Conservation (phyloP, 2,888 invertebrate species). For the Apomyelois bistriatella region DNA sequence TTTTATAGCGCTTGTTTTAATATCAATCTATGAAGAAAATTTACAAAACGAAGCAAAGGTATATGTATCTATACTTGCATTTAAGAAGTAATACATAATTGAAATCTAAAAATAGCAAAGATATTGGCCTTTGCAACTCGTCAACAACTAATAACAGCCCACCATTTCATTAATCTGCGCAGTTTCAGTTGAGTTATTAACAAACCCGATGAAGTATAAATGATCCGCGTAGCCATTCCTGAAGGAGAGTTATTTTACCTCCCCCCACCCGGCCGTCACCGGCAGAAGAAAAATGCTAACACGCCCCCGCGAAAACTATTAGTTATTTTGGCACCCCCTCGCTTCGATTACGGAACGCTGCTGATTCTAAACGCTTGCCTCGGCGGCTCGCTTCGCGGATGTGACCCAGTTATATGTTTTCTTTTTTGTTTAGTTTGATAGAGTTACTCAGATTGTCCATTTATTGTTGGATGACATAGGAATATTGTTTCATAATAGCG, state of each 20-base stretch:
- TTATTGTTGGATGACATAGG: neutral
- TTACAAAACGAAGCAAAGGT: no score
- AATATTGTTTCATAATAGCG: no score
- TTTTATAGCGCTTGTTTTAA: no score
- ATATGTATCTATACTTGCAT: no score
- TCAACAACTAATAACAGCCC: neutral
- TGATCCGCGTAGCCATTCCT: slow-evolving; percentile 70
- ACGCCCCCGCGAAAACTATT: slow-evolving; percentile 80
- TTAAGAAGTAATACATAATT: no score
- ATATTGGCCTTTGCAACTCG: no score
- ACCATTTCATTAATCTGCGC: neutral
- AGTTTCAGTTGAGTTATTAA: slow-evolving; percentile 47
- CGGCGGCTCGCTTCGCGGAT: slow-evolving; percentile 4
- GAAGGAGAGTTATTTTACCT: slow-evolving; percentile 59
- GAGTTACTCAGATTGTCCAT: neutral
- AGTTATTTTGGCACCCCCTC: slow-evolving; percentile 78
- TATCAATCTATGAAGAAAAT: no score
- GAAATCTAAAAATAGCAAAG: no score
- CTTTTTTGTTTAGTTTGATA: neutral
- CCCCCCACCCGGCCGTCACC: slow-evolving; percentile 59
- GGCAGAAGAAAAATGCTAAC: slow-evolving; percentile 80
- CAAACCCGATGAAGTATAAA: slow-evolving; percentile 75
- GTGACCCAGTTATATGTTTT: slow-evolving; percentile 4
- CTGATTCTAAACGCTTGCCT: slow-evolving; percentile 26
- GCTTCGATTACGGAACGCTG: slow-evolving; percentile 65